Percentiles rank a stretch among this genome's conserved stretches.
Evolutionary conservation across 2,797 vertebrate genomes (phyloP).

Genomic region (Bufotes viridis): DNA sequence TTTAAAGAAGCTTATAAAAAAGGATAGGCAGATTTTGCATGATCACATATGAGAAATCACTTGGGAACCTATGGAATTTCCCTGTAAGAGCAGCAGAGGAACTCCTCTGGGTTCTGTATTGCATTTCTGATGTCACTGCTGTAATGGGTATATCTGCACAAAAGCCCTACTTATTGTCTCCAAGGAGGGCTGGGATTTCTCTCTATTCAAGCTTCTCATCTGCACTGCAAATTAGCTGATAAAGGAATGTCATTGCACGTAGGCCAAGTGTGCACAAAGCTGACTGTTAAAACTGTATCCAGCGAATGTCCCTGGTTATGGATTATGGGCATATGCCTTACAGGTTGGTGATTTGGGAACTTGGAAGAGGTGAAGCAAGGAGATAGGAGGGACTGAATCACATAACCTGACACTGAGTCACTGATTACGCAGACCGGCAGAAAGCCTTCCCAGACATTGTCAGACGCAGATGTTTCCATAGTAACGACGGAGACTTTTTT

Average conservation of each 20-base stretch:
- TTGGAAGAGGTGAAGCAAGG: constrained; percentile 15
- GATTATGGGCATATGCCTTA: not conserved
- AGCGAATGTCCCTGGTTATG: constrained; percentile 14
- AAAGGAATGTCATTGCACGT: constrained; percentile 20
- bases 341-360: not conserved
- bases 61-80: not conserved
- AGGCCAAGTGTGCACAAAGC: constrained; percentile 15
- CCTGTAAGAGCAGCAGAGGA: not conserved
- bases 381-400: not conserved
- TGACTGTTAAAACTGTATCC: not conserved
- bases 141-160: not conserved
- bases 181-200: constrained; percentile 18
- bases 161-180: constrained; percentile 2
- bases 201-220: constrained; percentile 9
- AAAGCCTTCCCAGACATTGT: constrained; percentile 58
- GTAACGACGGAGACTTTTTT: constrained; percentile 57
- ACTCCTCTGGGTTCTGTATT: not conserved
- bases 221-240: constrained; percentile 27
- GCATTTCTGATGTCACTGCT: not conserved
- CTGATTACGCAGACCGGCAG: constrained; percentile 36
- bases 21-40: not conserved
- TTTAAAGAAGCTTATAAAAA: not conserved
- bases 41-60: not conserved
- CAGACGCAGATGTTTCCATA: constrained; percentile 64
- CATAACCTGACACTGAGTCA: constrained; percentile 56